These are phyloP conservation scores for Eulithis prunata DNA, from an alignment of 2,888 invertebrate species.

Conservation along the genomic window DNA sequence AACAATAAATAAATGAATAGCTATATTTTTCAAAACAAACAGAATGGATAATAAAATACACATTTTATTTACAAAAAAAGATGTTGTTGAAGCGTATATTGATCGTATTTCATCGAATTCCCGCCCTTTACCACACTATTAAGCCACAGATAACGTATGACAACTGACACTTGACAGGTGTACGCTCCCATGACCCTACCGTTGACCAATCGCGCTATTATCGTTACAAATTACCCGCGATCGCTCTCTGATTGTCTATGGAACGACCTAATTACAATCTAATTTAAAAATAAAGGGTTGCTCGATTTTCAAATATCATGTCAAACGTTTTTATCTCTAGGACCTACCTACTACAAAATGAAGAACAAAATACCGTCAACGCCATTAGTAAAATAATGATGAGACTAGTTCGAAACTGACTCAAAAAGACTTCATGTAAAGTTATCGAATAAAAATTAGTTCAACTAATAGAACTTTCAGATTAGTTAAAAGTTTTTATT, in stretches of 20 bases:
- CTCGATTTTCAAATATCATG: constrained; percentile 28
- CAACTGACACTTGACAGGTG: constrained; percentile 61
- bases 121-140: constrained; percentile 40
- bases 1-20: no score
- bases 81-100: constrained; percentile 7
- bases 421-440: no score
- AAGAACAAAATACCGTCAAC: no score
- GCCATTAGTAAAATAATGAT: no score
- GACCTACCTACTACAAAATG: no score
- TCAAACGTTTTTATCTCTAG: constrained; percentile 18
- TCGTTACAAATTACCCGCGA: constrained; percentile 57
- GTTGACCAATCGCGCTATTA: constrained; percentile 58
- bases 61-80: background rate
- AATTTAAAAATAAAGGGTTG: constrained; percentile 31
- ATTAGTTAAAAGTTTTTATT: no score
- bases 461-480: no score
- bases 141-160: constrained; percentile 41
- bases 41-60: no score
- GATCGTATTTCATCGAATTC: constrained; percentile 32
- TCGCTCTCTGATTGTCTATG: constrained; percentile 50
- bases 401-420: no score
- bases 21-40: no score
- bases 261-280: constrained; percentile 52
- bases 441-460: no score
- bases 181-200: constrained; percentile 57